phyloP scores from a whole-genome alignment of 2,113 vertebrate species.

The Paratilapia polleni region DNA sequence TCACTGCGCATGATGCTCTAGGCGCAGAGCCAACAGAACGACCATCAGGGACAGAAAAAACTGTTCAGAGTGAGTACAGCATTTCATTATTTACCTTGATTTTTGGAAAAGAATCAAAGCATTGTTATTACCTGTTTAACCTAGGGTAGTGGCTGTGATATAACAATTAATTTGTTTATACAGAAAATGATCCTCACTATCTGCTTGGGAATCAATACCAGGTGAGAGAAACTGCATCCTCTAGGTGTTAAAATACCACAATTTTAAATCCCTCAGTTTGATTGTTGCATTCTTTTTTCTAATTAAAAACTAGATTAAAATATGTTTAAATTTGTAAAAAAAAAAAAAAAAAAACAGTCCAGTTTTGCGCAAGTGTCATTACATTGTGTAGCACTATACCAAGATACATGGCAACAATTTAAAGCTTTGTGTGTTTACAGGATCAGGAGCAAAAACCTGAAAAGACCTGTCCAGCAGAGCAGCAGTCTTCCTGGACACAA shows the following conservation, averaged over 20 bases:
- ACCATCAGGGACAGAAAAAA: not conserved
- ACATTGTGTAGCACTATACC: not conserved
- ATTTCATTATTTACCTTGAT: rapidly evolving
- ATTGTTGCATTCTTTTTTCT: not conserved
- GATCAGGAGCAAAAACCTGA: not conserved
- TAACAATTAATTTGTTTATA: not conserved
- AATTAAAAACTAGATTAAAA: no score
- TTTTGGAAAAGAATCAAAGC: not conserved
- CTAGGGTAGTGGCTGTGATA: not conserved
- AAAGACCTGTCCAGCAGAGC: not conserved
- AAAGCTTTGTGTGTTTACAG: not conserved
- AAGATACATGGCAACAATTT: not conserved
- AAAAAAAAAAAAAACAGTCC: no score
- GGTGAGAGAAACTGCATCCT: not conserved
- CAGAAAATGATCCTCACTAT: not conserved
- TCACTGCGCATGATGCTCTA: not conserved
- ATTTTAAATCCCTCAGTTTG: not conserved
- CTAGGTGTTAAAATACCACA: not conserved
- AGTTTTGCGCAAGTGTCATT: no score
- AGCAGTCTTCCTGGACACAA: not conserved
- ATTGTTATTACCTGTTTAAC: not conserved
- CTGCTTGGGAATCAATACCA: not conserved
- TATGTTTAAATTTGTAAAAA: no score
- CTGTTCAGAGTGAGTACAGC: not conserved
- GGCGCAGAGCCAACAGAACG: not conserved